Base-by-base conservation (phyloP, 1,140 invertebrate species). In the Antheraea mylitta region DNA sequence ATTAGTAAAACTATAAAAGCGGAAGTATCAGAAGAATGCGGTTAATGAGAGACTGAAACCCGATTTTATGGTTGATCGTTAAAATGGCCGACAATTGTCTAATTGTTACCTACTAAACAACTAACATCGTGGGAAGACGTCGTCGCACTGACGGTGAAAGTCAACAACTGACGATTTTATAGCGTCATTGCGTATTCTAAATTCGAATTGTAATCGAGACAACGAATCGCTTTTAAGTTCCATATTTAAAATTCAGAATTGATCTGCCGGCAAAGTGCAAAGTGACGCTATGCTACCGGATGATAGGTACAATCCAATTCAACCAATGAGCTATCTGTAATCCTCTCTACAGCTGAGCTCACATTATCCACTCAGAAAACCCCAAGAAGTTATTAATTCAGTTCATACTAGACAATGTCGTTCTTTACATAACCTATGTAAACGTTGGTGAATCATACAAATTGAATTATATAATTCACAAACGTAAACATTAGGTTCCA, bases 1-100 rank as follows among this genome's bases (percentile, higher is more conserved):
- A 91, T 91, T 91, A 90, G 87, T 91, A 89, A 90, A 88, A 89
- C 89, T 91, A 91, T 91, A 90, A 91, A 91, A 90, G 87, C 86
- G 86, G 89, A 90, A 91, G 87, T 90, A 89, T 88, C 87, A 86
- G 78, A 89, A 82, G 89, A 91, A 91, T 91, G 89, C 85, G 89
- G 87, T 90, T 91, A 91, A 91, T 91, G 86, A 90, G 85, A 81
- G 82, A 66, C 83, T 87, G 80, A 88, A 88, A 85, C 85, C 81
- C 81, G 85, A 87, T 88, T 90, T 90, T 90, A 91, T 90, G 79
- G 87, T 73, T 76, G 83, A 85, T 88, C 84, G 86, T 90, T 89
- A 90, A 89, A 89, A 81, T 85, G 85, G 81, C 83, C 86, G 85
- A 87, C 89, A 87, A 91, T 91, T 91, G 89, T 90, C 85, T 89